Percentiles rank a stretch among this genome's conserved stretches.
phyloP scores from a whole-genome alignment of 2,113 vertebrate genomes.

The Grammomys dolichurus region DNA sequence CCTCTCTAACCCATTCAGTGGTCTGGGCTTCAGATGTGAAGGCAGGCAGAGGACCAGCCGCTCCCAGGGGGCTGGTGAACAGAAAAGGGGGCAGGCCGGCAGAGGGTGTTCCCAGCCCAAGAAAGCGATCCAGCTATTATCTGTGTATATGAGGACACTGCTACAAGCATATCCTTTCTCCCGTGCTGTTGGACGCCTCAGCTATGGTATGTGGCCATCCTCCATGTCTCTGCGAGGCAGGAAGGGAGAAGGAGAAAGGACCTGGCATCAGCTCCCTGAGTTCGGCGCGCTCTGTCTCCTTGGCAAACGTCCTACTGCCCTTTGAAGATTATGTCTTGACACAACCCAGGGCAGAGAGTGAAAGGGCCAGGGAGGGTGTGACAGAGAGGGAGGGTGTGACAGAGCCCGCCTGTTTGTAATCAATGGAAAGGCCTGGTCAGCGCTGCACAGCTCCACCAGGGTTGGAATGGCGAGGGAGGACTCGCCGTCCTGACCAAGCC shows the following conservation, averaged over 20 bases:
- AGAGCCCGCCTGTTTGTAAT: constrained; percentile 77
- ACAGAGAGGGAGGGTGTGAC: constrained; percentile 56
- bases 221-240: constrained; percentile 54
- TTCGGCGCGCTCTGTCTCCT: constrained; percentile 67
- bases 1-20: background rate
- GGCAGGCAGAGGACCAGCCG: background rate
- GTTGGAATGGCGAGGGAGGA: constrained; percentile 35
- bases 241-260: constrained; percentile 50
- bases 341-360: constrained; percentile 56
- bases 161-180: constrained; percentile 26
- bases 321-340: constrained; percentile 78
- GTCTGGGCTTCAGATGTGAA: background rate
- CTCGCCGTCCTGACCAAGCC: background rate
- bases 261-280: constrained; percentile 64
- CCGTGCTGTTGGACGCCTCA: background rate
- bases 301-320: constrained; percentile 64
- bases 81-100: background rate
- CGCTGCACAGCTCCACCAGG: background rate
- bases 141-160: background rate
- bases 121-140: background rate
- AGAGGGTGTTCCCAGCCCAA: constrained; percentile 12
- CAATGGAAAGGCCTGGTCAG: constrained; percentile 73
- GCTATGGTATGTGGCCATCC: constrained; percentile 49
- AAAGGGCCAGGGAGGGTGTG: constrained; percentile 55
- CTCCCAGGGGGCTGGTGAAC: background rate